Base-by-base conservation (phyloP, 2,797 vertebrate species). In the Lutjanus argentimaculatus region DNA sequence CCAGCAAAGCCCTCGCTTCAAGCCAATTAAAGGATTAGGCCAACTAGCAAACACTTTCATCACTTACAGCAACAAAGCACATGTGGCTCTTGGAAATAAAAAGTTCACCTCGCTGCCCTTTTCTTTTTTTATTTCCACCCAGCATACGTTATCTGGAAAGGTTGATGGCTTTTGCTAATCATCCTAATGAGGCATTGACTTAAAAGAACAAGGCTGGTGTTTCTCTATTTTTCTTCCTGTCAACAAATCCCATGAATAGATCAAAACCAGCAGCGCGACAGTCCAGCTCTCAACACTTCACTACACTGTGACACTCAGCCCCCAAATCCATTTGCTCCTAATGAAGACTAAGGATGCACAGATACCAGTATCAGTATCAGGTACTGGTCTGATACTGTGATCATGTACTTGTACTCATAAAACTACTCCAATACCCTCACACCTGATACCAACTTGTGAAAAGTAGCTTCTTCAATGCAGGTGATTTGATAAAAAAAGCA, bases 21-120 rank as follows among this genome's bases (percentile, higher is more conserved):
- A 91, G 85, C 86, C 82, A 86, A 90, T 91, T 92, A 92, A 76
- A 61, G 62, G 80, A 84, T 88, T 80, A 82, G 59, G 86, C 76
- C 63, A 55, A 72, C 67, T 2, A 78, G 64, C 40, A 75, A 73
- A 82, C 68, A 89, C 82, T 90, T 87, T 82, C 68, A 81, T 79
- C 68, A 81, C 51, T 80, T 73, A 63, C 69, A 76, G 82, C 63
- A 86, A 72, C 79, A 72, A 71, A 77, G 53, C 43, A 55, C 55
- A 65, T 65, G 75, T 56, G 58, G 75, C 56, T 72, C 46, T 4
- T 9, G 30, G 42, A 76, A 36, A 59, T 43, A 36, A 57, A 61
- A 6, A 40, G 7, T 57, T 36, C 30, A 13, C 10, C 9, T 21
- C 16, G 3, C 8, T 67, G 55, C 14, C 43, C 40, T 67, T 58